A percentile compares a stretch with the other conserved stretches of the same genome.
Conservation (phyloP, 1,140 invertebrate genomes). For the Calliopsis andreniformis region DNA sequence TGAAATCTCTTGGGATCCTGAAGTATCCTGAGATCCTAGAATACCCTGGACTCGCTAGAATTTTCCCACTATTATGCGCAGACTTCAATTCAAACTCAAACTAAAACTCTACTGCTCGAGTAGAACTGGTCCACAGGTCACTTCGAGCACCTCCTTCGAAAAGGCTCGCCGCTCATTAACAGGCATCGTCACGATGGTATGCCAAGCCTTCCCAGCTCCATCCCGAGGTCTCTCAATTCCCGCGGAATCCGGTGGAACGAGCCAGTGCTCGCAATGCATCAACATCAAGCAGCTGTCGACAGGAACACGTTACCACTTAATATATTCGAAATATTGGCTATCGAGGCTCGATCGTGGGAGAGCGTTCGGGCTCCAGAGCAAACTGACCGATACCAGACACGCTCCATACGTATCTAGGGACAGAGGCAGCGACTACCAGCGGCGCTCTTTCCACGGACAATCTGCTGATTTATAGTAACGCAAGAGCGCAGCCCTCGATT, state of each 20-base stretch:
- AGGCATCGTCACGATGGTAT: no score
- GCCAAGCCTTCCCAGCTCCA: no score
- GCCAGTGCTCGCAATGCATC: not conserved
- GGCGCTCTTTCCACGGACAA: constrained; percentile 21
- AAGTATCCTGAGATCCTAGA: no score
- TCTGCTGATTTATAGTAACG: constrained; percentile 43
- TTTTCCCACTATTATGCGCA: no score
- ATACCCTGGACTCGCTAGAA: no score
- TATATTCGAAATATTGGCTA: constrained; percentile 1
- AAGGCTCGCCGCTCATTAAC: no score
- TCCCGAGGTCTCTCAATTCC: no score
- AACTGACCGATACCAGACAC: not conserved
- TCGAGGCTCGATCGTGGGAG: constrained; percentile 9
- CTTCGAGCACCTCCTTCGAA: no score
- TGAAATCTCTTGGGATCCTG: no score
- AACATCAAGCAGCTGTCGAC: not conserved
- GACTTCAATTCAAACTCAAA: no score
- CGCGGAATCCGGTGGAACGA: not conserved
- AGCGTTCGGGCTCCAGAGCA: not conserved
- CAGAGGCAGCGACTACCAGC: constrained; percentile 13
- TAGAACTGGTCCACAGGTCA: no score
- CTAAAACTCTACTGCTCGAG: no score
- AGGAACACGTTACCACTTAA: not conserved
- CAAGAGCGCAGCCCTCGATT: constrained; percentile 3
- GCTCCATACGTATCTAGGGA: constrained; percentile 10